Conservation (phyloP, 1,140 invertebrate genomes). For the Zaprionus nigranus region DNA sequence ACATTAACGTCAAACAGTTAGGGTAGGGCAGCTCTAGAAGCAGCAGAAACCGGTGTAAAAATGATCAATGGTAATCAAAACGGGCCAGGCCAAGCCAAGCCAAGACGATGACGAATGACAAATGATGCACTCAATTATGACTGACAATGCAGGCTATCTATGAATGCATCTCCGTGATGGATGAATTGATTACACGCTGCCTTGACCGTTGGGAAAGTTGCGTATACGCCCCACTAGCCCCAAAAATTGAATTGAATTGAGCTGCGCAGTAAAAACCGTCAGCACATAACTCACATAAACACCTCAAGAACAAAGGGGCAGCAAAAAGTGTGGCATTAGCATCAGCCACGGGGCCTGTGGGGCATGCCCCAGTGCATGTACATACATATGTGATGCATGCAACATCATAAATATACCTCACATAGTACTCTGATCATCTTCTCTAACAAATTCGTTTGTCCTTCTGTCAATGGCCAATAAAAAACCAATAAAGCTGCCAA, state of each 20-base stretch:
- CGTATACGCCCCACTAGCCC: slow-evolving; percentile 54
- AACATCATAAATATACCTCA: slow-evolving; percentile 69
- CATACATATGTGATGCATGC: slow-evolving; percentile 46
- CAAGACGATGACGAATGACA: slow-evolving; percentile 55
- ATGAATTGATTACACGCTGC: slow-evolving; percentile 44
- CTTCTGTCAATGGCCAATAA: slow-evolving; percentile 84
- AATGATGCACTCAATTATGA: slow-evolving; percentile 48
- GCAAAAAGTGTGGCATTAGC: slow-evolving; percentile 68
- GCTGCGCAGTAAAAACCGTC: slow-evolving; percentile 26
- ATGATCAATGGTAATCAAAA: slow-evolving; percentile 55
- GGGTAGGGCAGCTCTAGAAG: slow-evolving; percentile 30
- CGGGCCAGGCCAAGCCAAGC: slow-evolving; percentile 49
- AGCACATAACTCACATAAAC: slow-evolving; percentile 76
- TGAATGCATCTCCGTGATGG: slow-evolving; percentile 38
- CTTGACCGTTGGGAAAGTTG: slow-evolving; percentile 41
- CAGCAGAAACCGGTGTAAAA: slow-evolving; percentile 17
- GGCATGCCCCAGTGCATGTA: slow-evolving; percentile 25
- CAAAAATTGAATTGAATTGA: slow-evolving; percentile 38
- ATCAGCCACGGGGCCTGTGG: slow-evolving; percentile 32
- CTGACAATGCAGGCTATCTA: slow-evolving; percentile 31
- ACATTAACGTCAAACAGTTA: slow-evolving; percentile 35
- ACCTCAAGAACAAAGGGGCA: slow-evolving; percentile 56
- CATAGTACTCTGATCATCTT: background rate
- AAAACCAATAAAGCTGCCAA: slow-evolving; percentile 83
- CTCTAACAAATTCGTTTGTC: slow-evolving; percentile 75